phyloP scores from a whole-genome alignment of 2,113 vertebrate species.

The Aspiorhynchus laticeps region DNA sequence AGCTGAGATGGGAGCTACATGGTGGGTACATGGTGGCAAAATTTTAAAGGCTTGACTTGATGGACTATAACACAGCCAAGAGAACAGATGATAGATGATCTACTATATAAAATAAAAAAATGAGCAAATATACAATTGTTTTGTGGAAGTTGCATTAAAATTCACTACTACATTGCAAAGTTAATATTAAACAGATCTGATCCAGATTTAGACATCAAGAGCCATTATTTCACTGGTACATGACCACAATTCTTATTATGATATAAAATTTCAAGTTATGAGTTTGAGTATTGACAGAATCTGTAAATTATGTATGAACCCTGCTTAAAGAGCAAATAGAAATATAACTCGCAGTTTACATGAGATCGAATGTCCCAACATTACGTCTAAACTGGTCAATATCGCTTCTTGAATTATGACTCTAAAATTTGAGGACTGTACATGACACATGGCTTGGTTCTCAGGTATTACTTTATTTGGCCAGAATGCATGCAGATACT shows the following conservation, averaged over 20 bases:
- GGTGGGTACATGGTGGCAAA: background rate
- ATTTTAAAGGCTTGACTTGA: background rate
- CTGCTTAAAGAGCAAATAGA: background rate
- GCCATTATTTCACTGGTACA: background rate
- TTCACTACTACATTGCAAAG: background rate
- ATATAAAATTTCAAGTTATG: background rate
- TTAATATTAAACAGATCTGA: background rate
- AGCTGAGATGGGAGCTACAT: background rate
- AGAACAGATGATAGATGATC: background rate
- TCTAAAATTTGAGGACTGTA: background rate
- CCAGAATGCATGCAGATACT: slow-evolving; percentile 34
- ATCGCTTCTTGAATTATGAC: background rate
- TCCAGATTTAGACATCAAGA: background rate
- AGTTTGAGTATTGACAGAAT: background rate
- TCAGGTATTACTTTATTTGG: slow-evolving; percentile 39
- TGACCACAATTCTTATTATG: background rate
- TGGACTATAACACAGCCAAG: background rate
- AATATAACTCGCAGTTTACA: background rate
- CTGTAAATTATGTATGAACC: background rate
- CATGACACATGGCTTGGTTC: background rate
- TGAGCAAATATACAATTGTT: background rate
- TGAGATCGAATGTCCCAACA: background rate
- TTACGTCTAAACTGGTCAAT: slow-evolving; percentile 8
- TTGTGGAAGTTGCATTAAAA: background rate
- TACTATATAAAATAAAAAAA: background rate